phyloP scores from a whole-genome alignment of 2,888 invertebrate genomes.

The Panzeria rudis region DNA sequence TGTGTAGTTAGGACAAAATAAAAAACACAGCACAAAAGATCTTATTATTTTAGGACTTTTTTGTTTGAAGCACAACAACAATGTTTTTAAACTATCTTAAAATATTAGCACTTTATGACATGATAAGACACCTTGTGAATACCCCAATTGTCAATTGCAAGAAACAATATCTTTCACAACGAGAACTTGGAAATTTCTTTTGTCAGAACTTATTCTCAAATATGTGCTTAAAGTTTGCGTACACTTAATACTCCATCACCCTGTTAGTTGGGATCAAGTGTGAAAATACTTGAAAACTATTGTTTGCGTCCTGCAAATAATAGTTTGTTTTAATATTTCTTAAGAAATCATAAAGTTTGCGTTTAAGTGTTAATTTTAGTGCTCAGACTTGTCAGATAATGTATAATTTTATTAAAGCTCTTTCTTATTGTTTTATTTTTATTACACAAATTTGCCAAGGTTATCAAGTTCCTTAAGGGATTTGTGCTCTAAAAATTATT shows the following conservation, averaged over 20 bases:
- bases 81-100: too few species aligned
- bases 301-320: background rate
- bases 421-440: background rate
- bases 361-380: conserved; percentile 3
- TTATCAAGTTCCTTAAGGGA: conserved; percentile 14
- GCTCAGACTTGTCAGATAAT: background rate
- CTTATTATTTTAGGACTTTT: too few species aligned
- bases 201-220: background rate
- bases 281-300: background rate
- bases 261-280: background rate
- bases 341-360: conserved; percentile 26
- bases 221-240: background rate
- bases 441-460: conserved; percentile 12
- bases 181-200: too few species aligned
- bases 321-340: conserved; percentile 9
- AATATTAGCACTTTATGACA: too few species aligned
- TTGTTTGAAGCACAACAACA: too few species aligned
- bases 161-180: background rate
- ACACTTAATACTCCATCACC: background rate
- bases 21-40: too few species aligned
- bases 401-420: background rate
- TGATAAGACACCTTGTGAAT: too few species aligned
- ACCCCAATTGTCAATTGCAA: background rate
- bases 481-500: conserved; percentile 10
- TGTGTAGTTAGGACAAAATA: too few species aligned